Base-by-base conservation (phyloP, 1,140 invertebrate species). In the Pogonognathellus flavescens region DNA sequence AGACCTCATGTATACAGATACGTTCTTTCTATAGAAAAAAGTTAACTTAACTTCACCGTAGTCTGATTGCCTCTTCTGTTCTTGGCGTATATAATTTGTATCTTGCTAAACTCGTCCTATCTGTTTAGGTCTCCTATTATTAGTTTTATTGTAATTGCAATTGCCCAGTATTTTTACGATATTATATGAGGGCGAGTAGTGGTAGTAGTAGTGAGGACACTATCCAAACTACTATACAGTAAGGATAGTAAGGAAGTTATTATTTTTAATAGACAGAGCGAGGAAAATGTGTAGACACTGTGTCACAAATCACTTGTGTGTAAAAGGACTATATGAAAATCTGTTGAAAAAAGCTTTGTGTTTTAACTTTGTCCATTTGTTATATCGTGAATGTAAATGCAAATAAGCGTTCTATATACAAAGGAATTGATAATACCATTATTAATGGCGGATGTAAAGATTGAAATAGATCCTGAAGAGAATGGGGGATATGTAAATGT, bases 111-210 rank as follows among this genome's bases (percentile, higher is more conserved):
- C n/a, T n/a, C n/a, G n/a, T n/a, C n/a, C n/a, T n/a, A n/a, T n/a
- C n/a, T n/a, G n/a, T n/a, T n/a, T n/a, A n/a, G n/a, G n/a, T n/a
- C n/a, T n/a, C 31, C 31, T 41, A 41, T 41, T 41, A 41, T 41
- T 41, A 41, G 31, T 41, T 1, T 41, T 41, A 41, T 41, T 41
- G 31, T 41, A 41, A 41, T 41, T 20, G 10, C 20, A 3, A 14
- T 25, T 66, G 22, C 62, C 11, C 22, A 25, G 22, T 66, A 66
- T 66, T 66, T 66, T 25, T 66, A 31, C 25, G 60, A 31, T 66
- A 8, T 22, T 62, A 16, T 5, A 10, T 7, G 18, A 22, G 59
- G 59, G n/a, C n/a, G n/a, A n/a, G n/a, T n/a, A n/a, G n/a, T n/a
- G n/a, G n/a, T n/a, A n/a, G n/a, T n/a, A n/a, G n/a, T n/a, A n/a